Percentiles rank a stretch among this genome's conserved stretches.
These are phyloP conservation scores for Drosophila cracens DNA, from an alignment of 2,888 invertebrate species.

Conservation along the genomic window DNA sequence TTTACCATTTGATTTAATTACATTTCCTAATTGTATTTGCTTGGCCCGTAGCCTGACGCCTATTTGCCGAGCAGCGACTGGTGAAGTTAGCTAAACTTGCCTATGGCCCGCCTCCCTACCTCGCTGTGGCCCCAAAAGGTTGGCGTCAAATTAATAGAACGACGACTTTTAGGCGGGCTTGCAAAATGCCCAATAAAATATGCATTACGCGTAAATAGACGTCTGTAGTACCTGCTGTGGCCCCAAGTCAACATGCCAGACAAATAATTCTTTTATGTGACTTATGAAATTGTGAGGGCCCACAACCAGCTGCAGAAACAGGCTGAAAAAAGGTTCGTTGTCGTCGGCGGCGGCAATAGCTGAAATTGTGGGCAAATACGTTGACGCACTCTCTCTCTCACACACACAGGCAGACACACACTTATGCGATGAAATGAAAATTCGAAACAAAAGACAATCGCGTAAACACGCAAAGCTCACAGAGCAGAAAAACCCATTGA, in stretches of 20 bases:
- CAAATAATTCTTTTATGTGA: conserved; percentile 74
- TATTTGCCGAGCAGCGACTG: conserved; percentile 18
- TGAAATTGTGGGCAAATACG: conserved; percentile 42
- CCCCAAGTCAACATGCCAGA: conserved; percentile 62
- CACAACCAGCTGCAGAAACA: conserved; percentile 15
- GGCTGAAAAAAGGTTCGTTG: conserved; percentile 25
- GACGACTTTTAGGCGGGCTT: conserved; percentile 43
- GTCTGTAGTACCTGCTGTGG: conserved; percentile 39
- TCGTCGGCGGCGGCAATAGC: conserved; percentile 21
- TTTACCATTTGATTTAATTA: conserved; percentile 55
- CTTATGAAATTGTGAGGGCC: conserved; percentile 56
- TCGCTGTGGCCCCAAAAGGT: background rate
- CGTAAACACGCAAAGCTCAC: conserved; percentile 67
- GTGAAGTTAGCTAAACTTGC: conserved; percentile 19
- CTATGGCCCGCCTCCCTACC: background rate
- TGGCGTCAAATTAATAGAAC: conserved; percentile 57
- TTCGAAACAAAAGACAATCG: conserved; percentile 67
- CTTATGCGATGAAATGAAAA: conserved; percentile 54
- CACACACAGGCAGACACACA: background rate
- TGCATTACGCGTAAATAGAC: conserved; percentile 68
- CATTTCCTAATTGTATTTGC: conserved; percentile 56
- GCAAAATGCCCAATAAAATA: conserved; percentile 71
- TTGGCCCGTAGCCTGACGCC: conserved; percentile 10
- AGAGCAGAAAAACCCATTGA: conserved; percentile 6
- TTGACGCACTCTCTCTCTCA: conserved; percentile 29